phyloP scores from a whole-genome alignment of 2,888 invertebrate species.

The Synergus umbraculus region DNA sequence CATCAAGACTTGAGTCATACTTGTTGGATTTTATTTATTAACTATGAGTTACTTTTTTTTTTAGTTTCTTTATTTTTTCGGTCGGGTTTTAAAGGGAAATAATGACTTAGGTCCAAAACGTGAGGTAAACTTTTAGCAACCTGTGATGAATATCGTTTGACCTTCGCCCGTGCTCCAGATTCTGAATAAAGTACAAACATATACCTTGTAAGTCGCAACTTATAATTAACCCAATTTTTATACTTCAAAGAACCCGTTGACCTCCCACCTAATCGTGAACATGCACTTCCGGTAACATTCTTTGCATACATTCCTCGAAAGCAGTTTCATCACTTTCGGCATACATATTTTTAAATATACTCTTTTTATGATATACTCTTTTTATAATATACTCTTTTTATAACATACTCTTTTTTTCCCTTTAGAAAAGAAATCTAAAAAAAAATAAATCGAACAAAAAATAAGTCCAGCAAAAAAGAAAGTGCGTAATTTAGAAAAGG shows the following conservation, averaged over 20 bases:
- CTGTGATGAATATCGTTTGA: slow-evolving; percentile 51
- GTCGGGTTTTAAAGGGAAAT: neutral
- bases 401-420: neutral
- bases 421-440: neutral
- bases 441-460: neutral
- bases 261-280: neutral
- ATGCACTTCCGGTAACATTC: neutral
- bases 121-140: neutral
- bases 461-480: neutral
- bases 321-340: neutral
- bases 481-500: neutral
- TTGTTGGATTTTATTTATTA: neutral
- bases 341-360: neutral
- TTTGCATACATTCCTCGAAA: neutral
- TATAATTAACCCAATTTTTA: neutral
- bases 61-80: neutral
- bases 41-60: neutral
- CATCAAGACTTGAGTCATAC: neutral
- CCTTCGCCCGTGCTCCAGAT: slow-evolving; percentile 59
- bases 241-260: neutral
- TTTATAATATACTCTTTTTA: neutral
- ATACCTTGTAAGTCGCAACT: neutral
- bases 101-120: slow-evolving; percentile 2
- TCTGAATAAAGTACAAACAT: slow-evolving; percentile 48
- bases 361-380: neutral